These are phyloP conservation scores for Rhineura floridana DNA, from an alignment of 2,113 vertebrate genomes.

Conservation along the genomic window DNA sequence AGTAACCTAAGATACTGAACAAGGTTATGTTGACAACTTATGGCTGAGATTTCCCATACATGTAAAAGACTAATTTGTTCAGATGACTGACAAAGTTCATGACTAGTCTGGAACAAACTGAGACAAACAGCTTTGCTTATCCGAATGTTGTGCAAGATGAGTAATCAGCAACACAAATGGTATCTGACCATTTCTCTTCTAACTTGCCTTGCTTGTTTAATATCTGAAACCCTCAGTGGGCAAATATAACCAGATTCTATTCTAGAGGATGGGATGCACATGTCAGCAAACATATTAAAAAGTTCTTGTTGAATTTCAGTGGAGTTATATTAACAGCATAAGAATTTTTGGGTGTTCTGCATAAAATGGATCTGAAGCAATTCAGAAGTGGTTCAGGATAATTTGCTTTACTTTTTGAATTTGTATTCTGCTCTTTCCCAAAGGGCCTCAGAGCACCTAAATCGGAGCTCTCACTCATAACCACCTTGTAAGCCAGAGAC, in stretches of 20 bases:
- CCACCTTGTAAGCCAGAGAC: neutral
- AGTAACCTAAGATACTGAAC: neutral
- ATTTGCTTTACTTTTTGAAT: neutral
- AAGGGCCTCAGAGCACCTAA: too few relatives aligned
- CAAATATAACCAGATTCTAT: neutral
- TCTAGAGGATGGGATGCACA: neutral
- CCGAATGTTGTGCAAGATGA: neutral
- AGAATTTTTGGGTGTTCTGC: neutral
- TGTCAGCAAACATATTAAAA: neutral
- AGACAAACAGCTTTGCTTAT: neutral
- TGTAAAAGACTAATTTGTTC: neutral
- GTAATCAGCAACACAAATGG: neutral
- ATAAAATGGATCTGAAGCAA: neutral
- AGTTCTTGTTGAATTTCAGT: neutral
- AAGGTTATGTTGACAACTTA: neutral
- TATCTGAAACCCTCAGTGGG: neutral
- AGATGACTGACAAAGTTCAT: neutral
- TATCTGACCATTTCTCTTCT: neutral
- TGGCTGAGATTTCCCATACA: neutral
- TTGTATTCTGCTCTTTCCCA: neutral
- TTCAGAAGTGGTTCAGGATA: neutral
- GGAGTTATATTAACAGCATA: neutral
- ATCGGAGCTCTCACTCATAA: neutral
- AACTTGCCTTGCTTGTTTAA: neutral
- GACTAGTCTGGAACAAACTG: neutral